phyloP scores from a whole-genome alignment of 2,113 vertebrate genomes.

The Sitta europaea region DNA sequence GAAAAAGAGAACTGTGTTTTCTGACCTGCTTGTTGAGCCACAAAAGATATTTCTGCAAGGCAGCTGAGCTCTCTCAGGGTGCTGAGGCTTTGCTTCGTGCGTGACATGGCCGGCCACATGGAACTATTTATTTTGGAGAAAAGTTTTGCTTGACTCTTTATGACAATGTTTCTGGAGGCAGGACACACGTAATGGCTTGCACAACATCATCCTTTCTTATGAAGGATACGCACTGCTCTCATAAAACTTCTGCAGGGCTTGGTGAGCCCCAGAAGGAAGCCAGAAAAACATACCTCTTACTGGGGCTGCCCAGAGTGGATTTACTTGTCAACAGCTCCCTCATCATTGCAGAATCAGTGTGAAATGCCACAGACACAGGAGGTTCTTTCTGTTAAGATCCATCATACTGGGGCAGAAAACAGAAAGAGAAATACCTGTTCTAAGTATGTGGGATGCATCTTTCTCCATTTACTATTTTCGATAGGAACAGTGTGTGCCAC shows the following conservation, averaged over 20 bases:
- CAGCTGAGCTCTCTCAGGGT: background rate
- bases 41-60: background rate
- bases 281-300: background rate
- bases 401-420: background rate
- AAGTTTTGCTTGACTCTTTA: background rate
- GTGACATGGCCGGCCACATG: background rate
- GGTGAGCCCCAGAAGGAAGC: background rate
- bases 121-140: background rate
- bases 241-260: background rate
- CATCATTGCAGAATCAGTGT: background rate
- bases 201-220: background rate
- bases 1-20: background rate
- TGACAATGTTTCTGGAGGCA: background rate
- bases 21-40: background rate
- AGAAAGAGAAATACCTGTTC: background rate
- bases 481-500: background rate
- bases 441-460: rapidly evolving
- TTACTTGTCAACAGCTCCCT: background rate
- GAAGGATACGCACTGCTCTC: background rate
- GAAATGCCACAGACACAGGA: background rate
- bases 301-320: background rate
- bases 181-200: background rate
- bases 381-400: background rate
- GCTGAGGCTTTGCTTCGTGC: background rate
- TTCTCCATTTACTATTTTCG: background rate